These are phyloP conservation scores for Phyllotreta striolata DNA, from an alignment of 2,888 invertebrate genomes.

Conservation along the genomic window DNA sequence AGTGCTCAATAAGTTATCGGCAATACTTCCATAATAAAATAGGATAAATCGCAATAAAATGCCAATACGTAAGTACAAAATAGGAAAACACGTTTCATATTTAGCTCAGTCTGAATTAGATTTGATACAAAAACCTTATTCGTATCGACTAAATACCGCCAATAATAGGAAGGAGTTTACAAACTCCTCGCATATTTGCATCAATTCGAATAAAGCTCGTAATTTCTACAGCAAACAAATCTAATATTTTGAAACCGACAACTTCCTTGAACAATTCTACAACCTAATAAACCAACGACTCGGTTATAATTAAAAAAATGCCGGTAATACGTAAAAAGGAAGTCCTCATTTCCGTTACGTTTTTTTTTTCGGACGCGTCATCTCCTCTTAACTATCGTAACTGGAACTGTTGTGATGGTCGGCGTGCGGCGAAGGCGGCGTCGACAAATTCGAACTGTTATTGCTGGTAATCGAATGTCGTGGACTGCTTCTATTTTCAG, in stretches of 20 bases:
- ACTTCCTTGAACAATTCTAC: background rate
- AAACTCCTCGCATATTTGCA: too few relatives aligned
- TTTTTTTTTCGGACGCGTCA: slow-evolving; percentile 10
- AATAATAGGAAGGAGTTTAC: too few relatives aligned
- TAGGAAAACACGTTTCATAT: too few relatives aligned
- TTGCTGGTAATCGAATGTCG: slow-evolving; percentile 77
- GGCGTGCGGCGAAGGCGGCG: slow-evolving; percentile 74
- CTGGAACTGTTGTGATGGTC: slow-evolving; percentile 72
- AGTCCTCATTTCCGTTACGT: slow-evolving; percentile 27
- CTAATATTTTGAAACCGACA: background rate
- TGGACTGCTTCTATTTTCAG: slow-evolving; percentile 64
- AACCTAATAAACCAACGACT: too few relatives aligned
- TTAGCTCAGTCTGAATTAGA: too few relatives aligned
- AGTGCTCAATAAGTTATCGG: slow-evolving; percentile 35
- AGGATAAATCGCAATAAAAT: too few relatives aligned
- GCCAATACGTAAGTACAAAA: too few relatives aligned
- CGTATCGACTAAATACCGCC: too few relatives aligned
- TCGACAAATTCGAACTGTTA: slow-evolving; percentile 77
- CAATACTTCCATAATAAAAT: slow-evolving; percentile 2
- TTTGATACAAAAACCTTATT: too few relatives aligned
- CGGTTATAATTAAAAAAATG: slow-evolving; percentile 1
- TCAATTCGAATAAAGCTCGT: too few relatives aligned
- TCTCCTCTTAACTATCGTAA: slow-evolving; percentile 67
- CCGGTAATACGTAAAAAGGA: slow-evolving; percentile 15
- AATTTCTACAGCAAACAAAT: too few relatives aligned